phyloP scores from a whole-genome alignment of 2,888 invertebrate species.

The Crioceris asparagi region DNA sequence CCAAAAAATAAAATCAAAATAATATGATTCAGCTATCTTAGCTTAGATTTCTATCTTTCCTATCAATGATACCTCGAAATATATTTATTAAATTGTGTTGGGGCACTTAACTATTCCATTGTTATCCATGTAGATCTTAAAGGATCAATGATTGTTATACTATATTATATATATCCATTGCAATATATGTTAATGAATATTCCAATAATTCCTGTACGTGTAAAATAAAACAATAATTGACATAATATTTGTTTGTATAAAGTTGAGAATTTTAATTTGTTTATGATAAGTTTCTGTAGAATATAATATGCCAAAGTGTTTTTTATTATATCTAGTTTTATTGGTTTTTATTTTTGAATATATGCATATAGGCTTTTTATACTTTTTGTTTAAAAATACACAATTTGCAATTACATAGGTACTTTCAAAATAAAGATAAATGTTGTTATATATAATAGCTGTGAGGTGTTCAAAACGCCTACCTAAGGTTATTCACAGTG shows the following conservation, averaged over 20 bases:
- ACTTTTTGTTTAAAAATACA: constrained; percentile 12
- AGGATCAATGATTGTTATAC: too few relatives aligned
- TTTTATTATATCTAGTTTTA: constrained; percentile 15
- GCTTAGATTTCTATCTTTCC: too few relatives aligned
- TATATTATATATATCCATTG: too few relatives aligned
- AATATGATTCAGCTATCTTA: too few relatives aligned
- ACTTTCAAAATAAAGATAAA: too few relatives aligned
- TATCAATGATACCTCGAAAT: constrained; percentile 13
- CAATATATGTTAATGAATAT: constrained; percentile 22
- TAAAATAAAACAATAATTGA: constrained; percentile 18
- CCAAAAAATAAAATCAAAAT: too few relatives aligned
- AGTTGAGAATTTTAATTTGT: constrained; percentile 30
- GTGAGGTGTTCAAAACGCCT: constrained; percentile 34
- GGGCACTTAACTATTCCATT: constrained; percentile 9
- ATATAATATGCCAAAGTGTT: constrained; percentile 37
- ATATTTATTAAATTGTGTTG: constrained; percentile 6
- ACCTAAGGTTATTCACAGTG: constrained; percentile 30
- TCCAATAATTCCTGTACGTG: constrained; percentile 19
- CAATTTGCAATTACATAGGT: constrained; percentile 21
- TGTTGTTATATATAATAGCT: constrained; percentile 28
- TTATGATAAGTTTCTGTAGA: constrained; percentile 25
- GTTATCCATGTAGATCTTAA: constrained; percentile 17
- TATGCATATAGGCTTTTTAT: constrained; percentile 10
- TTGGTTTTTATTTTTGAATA: constrained; percentile 14
- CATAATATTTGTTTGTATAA: constrained; percentile 32